These are phyloP conservation scores for Capitella teleta DNA, from an alignment of 1,140 invertebrate species.

Conservation along the genomic window DNA sequence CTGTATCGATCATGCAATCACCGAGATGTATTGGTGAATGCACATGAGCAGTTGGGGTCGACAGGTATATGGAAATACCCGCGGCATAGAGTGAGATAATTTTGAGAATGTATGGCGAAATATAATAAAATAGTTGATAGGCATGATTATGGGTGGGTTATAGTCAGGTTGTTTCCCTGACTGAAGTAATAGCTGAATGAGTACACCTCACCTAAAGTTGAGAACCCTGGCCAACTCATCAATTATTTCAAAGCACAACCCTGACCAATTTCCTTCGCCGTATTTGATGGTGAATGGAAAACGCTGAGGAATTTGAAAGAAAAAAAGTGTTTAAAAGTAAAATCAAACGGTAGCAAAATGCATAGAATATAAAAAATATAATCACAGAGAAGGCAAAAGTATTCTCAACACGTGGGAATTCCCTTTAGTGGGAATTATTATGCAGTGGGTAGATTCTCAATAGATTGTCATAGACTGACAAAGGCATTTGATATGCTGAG, in stretches of 20 bases:
- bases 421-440: no score
- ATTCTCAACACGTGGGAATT: no score
- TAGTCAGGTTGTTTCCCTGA: neutral
- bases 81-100: neutral
- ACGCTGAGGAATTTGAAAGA: conserved; percentile 13
- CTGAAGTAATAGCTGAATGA: neutral
- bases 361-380: no score
- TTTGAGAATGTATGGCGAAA: neutral
- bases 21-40: neutral
- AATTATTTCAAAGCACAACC: conserved; percentile 66
- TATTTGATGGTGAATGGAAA: neutral
- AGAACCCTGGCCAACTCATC: conserved; percentile 61
- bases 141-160: neutral
- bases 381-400: no score
- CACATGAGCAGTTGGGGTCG: neutral
- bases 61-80: neutral
- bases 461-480: no score
- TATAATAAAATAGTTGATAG: neutral
- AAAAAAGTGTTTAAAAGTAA: neutral
- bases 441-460: no score
- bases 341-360: neutral
- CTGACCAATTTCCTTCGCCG: conserved; percentile 37
- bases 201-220: conserved; percentile 60
- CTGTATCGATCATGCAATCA: neutral
- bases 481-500: no score